These are phyloP conservation scores for Antechinus flavipes DNA, from an alignment of 2,113 vertebrate genomes.

Conservation along the genomic window DNA sequence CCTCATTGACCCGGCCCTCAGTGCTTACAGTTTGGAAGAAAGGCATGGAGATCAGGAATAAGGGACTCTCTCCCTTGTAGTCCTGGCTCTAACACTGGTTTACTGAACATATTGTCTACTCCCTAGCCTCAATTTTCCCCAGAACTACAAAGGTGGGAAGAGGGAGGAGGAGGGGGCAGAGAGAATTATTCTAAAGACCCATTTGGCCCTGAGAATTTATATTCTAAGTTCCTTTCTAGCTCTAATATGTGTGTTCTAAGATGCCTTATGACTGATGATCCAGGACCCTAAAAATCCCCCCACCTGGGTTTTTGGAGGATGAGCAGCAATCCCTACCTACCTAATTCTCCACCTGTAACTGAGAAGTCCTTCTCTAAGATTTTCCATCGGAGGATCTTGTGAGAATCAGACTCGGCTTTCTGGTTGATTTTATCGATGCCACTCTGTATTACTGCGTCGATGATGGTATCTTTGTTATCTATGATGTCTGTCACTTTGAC, in stretches of 20 bases:
- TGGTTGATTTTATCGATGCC: constrained; percentile 87
- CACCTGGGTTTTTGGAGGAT: background rate
- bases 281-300: background rate
- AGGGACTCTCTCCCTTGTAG: background rate
- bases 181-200: background rate
- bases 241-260: background rate
- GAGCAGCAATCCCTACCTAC: constrained; percentile 80
- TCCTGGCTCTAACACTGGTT: background rate
- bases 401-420: constrained; percentile 85
- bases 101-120: background rate
- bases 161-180: too few relatives aligned
- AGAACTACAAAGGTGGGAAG: background rate
- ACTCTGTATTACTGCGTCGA: constrained; percentile 87
- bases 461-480: constrained; percentile 75
- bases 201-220: background rate
- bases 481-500: constrained; percentile 87
- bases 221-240: background rate
- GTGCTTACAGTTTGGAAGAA: background rate
- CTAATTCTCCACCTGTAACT: constrained; percentile 89
- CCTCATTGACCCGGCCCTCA: background rate
- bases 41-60: background rate
- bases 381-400: constrained; percentile 92
- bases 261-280: background rate
- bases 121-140: background rate
- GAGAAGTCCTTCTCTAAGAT: constrained; percentile 93